These are phyloP conservation scores for Osmerus eperlanus DNA, from an alignment of 2,113 vertebrate genomes.

Conservation along the genomic window DNA sequence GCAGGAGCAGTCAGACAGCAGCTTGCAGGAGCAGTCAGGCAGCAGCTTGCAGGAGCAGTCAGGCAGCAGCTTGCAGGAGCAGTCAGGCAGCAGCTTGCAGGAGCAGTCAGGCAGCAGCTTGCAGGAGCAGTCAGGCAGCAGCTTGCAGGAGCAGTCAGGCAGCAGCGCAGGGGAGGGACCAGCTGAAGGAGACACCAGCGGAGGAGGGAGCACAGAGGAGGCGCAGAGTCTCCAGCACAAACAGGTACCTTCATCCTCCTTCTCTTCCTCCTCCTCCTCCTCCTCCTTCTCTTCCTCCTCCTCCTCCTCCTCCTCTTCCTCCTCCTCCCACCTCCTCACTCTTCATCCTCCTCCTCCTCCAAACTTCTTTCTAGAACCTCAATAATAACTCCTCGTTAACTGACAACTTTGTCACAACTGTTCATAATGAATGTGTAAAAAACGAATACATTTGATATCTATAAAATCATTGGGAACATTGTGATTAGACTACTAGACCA, in stretches of 20 bases:
- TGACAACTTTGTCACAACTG: too few relatives aligned
- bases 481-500: too few relatives aligned
- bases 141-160: constrained; percentile 69
- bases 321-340: constrained; percentile 6
- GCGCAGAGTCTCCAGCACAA: constrained; percentile 89
- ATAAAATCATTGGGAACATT: too few relatives aligned
- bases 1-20: constrained; percentile 72
- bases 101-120: constrained; percentile 70
- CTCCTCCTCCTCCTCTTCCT: not conserved
- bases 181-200: not conserved
- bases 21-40: constrained; percentile 69
- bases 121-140: constrained; percentile 72
- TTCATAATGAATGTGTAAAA: too few relatives aligned
- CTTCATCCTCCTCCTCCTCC: too few relatives aligned
- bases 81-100: constrained; percentile 62
- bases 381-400: too few relatives aligned
- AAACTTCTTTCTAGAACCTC: too few relatives aligned
- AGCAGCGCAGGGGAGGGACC: constrained; percentile 11
- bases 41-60: constrained; percentile 68
- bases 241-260: constrained; percentile 75
- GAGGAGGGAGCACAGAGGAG: constrained; percentile 72
- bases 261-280: not conserved
- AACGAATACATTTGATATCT: too few relatives aligned
- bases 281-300: not conserved
- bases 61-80: constrained; percentile 61